Evolutionary conservation across 2,113 vertebrate species (phyloP), one percentile per base, ranked within the genome.

Genomic region (Sorex fumeus): DNA sequence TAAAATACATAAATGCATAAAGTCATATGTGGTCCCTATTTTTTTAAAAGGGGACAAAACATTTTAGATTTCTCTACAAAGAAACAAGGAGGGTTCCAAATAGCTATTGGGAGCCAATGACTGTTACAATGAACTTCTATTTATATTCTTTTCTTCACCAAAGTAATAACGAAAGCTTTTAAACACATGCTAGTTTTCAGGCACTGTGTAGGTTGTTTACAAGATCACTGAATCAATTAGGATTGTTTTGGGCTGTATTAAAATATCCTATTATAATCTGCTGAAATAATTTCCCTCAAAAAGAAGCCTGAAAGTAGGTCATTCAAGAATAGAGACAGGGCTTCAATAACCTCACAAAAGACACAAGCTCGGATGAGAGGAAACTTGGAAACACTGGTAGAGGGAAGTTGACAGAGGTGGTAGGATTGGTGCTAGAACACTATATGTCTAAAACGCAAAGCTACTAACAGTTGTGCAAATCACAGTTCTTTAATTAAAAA

Each of bases 61-160:
- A 45, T 36, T 83, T 36, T 75, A 92, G 13, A 40, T 74, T 75
- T 79, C 40, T 40, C 23, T 72, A 43, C 1, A 72, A 43, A 72
- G 34, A 72, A 72, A 82, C 23, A 69, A 27, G 3, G n/a, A 3
- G 6, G 66, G 82, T 45, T 87, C 23, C 27, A 34, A 88, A 50
- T 60, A 84, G 47, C 27, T 30, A 43, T 36, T 0, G 4, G 7
- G 7, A 18, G 32, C 70, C 45, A 34, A 3, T 43, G 36, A 34
- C 30, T 25, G 69, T 88, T 88, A 75, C 50, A 43, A 88, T 25
- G 45, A 34, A 57, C 36, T 83, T 32, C 72, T 67, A 57, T 78
- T 90, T 95, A 67, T 30, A 50, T 23, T 60, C 13, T 66, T 88
- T 87, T 57, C 16, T 7, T 12, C 57, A 67, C 1, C 72, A 57